phyloP scores from a whole-genome alignment of 2,113 vertebrate species.

The Ctenodactylus gundi region DNA sequence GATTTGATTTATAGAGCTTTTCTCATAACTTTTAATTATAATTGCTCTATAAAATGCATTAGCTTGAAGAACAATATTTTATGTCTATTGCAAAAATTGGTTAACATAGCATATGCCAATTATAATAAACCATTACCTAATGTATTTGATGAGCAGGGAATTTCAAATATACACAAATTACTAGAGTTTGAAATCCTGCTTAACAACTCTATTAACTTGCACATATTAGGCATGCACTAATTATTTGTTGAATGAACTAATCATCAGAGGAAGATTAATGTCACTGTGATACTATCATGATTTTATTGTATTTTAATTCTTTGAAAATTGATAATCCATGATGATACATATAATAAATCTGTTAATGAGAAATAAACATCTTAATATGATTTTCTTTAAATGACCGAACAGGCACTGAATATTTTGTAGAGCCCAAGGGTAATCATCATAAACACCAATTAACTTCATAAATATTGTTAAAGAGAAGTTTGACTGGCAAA shows the following conservation, averaged over 20 bases:
- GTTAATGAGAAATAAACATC: conserved; percentile 47
- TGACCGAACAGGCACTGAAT: conserved; percentile 5
- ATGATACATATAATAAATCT: conserved; percentile 26
- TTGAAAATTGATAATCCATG: conserved; percentile 25
- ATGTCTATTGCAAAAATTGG: background rate
- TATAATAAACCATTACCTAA: background rate
- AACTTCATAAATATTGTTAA: conserved; percentile 33
- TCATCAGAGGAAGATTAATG: conserved; percentile 42
- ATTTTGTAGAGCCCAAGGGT: background rate
- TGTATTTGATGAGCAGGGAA: background rate
- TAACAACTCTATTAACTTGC: conserved; percentile 4
- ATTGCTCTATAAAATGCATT: background rate
- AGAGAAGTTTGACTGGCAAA: background rate
- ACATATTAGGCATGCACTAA: conserved; percentile 18
- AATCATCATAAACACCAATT: conserved; percentile 4
- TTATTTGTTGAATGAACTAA: conserved; percentile 42
- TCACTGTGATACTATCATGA: conserved; percentile 10
- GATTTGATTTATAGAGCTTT: background rate
- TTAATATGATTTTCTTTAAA: conserved; percentile 30
- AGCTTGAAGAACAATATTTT: background rate
- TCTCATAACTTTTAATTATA: background rate
- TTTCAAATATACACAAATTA: conserved; percentile 2
- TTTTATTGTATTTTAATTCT: conserved; percentile 63
- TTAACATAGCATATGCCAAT: background rate
- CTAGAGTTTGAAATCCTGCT: background rate